Base-by-base conservation (phyloP, 2,797 vertebrate species). In the Coccyzus lansbergi region DNA sequence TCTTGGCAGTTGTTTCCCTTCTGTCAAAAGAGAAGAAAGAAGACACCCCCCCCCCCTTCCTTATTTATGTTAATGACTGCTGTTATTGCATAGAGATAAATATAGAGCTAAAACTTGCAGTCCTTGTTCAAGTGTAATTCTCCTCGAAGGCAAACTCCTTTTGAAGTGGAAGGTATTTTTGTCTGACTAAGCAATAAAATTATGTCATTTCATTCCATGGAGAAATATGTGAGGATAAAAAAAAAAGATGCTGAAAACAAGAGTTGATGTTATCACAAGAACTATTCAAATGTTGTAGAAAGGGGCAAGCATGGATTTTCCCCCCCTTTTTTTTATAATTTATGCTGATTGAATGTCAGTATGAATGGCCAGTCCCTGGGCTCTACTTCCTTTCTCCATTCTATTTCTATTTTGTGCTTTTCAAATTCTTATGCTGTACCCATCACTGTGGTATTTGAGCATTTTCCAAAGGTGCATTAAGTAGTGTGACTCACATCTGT, bases 101-200 rank as follows among this genome's bases (percentile, higher is more conserved):
- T 93, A 82, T 52, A 92, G 92, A 88, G 38, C 84, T 75, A 92
- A 96, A 92, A 93, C 51, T 76, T 81, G 72, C 84, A 69, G 81
- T 46, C 82, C 87, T 94, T 95, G 58, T 93, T 93, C 31, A 83
- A 94, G 88, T 86, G 89, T 92, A 95, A 93, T 95, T 95, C 94
- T 95, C 93, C 88, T 95, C 38, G 55, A 94, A 96, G 96, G 88
- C 94, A 93, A 81, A 17, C 48, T 96, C 55, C 91, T 90, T 95
- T 95, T 93, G 91, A 96, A 96, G 93, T 94, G 79, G 82, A 93
- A 95, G 82, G 84, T 95, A 93, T 93, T 94, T 96, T 95, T 96
- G 84, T 93, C 89, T 94, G 79, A 92, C 67, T 95, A 92, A 95
- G 93, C 91, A 96, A 88, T 89, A 95, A 95, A 87, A 92, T 71